These are phyloP conservation scores for Coptodon bakossiorum DNA, from an alignment of 2,113 vertebrate species.

Conservation along the genomic window DNA sequence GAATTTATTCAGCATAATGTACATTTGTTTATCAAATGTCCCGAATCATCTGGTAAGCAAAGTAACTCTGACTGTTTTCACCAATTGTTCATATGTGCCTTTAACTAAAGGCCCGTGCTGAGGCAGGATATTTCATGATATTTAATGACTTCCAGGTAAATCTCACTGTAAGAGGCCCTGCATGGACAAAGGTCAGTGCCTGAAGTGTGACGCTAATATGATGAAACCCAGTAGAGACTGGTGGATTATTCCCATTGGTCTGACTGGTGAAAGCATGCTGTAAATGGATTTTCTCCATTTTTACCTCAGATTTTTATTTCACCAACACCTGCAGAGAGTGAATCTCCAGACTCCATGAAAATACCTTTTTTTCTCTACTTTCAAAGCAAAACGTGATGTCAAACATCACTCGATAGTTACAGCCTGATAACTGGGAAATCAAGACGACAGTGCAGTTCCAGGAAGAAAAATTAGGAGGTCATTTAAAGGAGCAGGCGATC, in stretches of 20 bases:
- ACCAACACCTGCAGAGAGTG: neutral
- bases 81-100: neutral
- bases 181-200: neutral
- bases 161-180: neutral
- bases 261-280: neutral
- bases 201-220: neutral
- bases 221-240: neutral
- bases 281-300: neutral
- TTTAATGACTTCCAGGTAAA: neutral
- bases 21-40: accelerated
- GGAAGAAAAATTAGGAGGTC: neutral
- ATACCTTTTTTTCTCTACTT: neutral
- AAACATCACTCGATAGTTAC: neutral
- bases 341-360: neutral
- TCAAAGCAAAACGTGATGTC: neutral
- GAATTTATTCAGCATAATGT: accelerated
- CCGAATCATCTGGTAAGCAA: accelerated
- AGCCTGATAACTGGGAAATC: neutral
- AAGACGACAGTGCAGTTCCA: neutral
- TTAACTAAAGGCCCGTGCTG: neutral
- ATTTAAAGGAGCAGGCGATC: neutral
- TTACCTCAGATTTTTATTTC: neutral
- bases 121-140: neutral
- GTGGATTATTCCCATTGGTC: neutral
- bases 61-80: neutral